Conservation (phyloP, 2,888 invertebrate genomes). For the Amphipyra berbera region DNA sequence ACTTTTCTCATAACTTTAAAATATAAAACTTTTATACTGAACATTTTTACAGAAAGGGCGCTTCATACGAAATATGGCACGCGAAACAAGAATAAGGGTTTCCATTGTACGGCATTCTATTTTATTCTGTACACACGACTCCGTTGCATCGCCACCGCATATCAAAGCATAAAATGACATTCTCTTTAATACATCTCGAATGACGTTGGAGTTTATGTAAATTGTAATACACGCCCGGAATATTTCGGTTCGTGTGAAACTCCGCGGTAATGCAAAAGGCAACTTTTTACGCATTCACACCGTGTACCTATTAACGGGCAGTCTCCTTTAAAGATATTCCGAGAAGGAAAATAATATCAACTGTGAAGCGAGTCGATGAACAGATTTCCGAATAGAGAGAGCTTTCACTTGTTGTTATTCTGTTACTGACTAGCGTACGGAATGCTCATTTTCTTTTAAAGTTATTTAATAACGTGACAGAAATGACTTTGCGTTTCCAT, state of each 20-base stretch:
- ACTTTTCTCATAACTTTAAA: constrained; percentile 14
- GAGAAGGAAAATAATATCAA: constrained; percentile 62
- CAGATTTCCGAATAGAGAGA: constrained; percentile 63
- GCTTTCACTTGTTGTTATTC: constrained; percentile 60
- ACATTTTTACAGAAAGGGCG: constrained; percentile 4
- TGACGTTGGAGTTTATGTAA: constrained; percentile 85
- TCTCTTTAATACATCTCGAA: constrained; percentile 84
- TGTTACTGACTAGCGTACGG: constrained; percentile 41
- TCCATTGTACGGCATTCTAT: constrained; percentile 54
- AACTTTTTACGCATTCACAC: constrained; percentile 77
- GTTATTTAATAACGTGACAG: constrained; percentile 41
- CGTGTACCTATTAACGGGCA: constrained; percentile 75
- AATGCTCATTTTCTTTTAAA: constrained; percentile 52
- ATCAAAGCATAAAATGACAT: constrained; percentile 82
- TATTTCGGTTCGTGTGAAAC: constrained; percentile 77
- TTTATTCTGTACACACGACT: constrained; percentile 66
- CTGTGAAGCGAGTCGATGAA: constrained; percentile 59
- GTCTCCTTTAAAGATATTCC: constrained; percentile 61
- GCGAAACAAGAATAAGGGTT: constrained; percentile 51
- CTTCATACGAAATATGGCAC: constrained; percentile 24
- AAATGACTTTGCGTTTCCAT: constrained; percentile 20
- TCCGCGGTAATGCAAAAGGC: constrained; percentile 68
- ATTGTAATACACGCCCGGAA: constrained; percentile 82
- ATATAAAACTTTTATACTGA: neutral
- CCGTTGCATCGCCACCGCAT: constrained; percentile 72